Evolutionary conservation across 2,888 invertebrate genomes (phyloP).

Genomic region (Lobophora halterata): DNA sequence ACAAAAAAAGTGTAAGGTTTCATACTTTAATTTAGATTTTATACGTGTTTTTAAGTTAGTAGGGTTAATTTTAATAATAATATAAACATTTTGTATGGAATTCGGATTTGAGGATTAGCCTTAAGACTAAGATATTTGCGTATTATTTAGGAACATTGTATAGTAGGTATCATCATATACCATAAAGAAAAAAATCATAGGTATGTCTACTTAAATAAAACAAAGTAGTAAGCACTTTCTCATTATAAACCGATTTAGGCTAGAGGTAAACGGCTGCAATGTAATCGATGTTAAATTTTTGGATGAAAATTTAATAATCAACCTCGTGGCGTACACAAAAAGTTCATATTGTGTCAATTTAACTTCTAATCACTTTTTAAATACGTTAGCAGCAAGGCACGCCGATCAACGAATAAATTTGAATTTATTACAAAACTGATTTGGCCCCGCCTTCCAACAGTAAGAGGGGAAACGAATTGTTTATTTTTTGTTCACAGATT

Average conservation of each 20-base stretch:
- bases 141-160: too few species aligned
- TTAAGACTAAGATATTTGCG: too few species aligned
- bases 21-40: too few species aligned
- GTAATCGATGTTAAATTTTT: constrained; percentile 44
- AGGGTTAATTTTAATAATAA: too few species aligned
- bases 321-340: constrained; percentile 62
- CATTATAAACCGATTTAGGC: constrained; percentile 37
- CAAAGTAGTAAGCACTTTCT: constrained; percentile 61
- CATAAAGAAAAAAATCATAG: too few species aligned
- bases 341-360: constrained; percentile 80
- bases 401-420: constrained; percentile 79
- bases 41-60: too few species aligned
- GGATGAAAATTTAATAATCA: constrained; percentile 72
- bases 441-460: constrained; percentile 59
- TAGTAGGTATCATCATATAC: too few species aligned
- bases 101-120: too few species aligned
- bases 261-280: constrained; percentile 28
- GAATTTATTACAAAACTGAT: constrained; percentile 76
- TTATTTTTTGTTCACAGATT: constrained; percentile 44
- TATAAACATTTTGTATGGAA: too few species aligned
- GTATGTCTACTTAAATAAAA: too few species aligned
- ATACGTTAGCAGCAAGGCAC: constrained; percentile 71
- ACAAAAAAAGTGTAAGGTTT: too few species aligned
- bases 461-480: constrained; percentile 73
- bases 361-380: constrained; percentile 81